phyloP scores from a whole-genome alignment of 1,140 invertebrate genomes.

The Atta colombica region DNA sequence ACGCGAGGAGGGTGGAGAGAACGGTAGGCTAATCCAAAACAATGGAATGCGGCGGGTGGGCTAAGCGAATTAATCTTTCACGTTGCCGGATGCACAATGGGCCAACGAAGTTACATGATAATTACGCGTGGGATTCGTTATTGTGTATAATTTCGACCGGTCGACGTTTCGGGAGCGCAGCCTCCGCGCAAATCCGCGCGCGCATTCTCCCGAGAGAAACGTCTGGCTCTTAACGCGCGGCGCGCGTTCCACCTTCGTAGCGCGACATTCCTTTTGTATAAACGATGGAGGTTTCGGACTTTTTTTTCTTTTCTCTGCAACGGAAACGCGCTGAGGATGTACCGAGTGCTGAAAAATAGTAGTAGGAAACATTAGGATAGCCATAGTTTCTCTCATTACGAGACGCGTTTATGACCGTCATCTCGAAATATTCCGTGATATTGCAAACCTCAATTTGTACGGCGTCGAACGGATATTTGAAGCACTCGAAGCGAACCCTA shows the following conservation, averaged over 20 bases:
- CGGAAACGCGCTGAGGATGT: slow-evolving; percentile 48
- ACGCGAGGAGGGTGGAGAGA: neutral
- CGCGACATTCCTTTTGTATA: slow-evolving; percentile 33
- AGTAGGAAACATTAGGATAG: slow-evolving; percentile 23
- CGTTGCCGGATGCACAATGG: slow-evolving; percentile 73
- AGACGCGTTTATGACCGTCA: slow-evolving; percentile 12
- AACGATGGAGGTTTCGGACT: neutral
- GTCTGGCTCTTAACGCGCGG: slow-evolving; percentile 57
- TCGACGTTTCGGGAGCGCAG: slow-evolving; percentile 62
- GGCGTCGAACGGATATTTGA: slow-evolving; percentile 28
- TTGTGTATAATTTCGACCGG: slow-evolving; percentile 71
- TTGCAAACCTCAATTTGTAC: slow-evolving; percentile 40
- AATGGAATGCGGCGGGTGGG: slow-evolving; percentile 74
- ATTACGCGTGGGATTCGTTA: slow-evolving; percentile 78
- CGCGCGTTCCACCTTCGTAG: slow-evolving; percentile 47
- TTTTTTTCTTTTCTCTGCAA: neutral
- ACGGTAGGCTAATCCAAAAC: slow-evolving; percentile 76
- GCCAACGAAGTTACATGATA: slow-evolving; percentile 79
- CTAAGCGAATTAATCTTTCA: slow-evolving; percentile 80
- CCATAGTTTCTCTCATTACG: slow-evolving; percentile 27
- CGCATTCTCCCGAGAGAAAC: slow-evolving; percentile 51
- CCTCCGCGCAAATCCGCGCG: slow-evolving; percentile 33
- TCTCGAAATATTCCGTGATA: slow-evolving; percentile 46
- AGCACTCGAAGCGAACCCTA: slow-evolving; percentile 13
- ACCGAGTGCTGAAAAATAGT: slow-evolving; percentile 33